Conservation (phyloP, 2,888 invertebrate genomes). For the Allolobophora icterica region DNA sequence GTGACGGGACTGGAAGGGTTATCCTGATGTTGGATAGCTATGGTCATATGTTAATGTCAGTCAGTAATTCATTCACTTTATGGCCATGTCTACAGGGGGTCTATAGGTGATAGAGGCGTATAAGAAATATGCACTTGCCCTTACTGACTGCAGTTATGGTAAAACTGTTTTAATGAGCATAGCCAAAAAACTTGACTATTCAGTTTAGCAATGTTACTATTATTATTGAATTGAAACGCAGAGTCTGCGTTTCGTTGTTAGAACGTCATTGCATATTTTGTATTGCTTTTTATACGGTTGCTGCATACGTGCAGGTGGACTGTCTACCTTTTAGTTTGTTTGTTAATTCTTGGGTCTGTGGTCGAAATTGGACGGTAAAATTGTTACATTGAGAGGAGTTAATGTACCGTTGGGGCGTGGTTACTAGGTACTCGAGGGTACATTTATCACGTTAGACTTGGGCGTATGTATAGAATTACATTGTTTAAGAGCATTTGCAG, state of each 20-base stretch:
- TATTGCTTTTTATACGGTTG: not conserved
- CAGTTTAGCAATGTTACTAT: conserved; percentile 17
- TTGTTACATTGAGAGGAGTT: not conserved
- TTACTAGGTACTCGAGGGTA: too few species aligned
- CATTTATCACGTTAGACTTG: too few species aligned
- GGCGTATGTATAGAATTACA: too few species aligned
- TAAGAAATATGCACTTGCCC: not conserved
- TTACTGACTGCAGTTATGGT: not conserved
- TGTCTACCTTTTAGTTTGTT: not conserved
- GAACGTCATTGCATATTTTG: not conserved
- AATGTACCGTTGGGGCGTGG: not conserved
- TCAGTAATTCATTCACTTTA: not conserved
- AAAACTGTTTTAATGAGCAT: not conserved
- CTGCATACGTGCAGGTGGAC: too few species aligned
- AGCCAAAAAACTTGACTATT: not conserved
- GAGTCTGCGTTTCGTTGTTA: not conserved
- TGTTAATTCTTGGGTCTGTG: not conserved
- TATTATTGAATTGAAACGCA: not conserved
- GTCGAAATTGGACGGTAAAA: not conserved
- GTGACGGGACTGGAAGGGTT: not conserved
- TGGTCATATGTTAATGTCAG: not conserved
- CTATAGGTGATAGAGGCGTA: not conserved
- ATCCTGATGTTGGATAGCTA: not conserved
- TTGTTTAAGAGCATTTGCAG: not conserved
- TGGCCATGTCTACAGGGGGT: not conserved